phyloP scores from a whole-genome alignment of 2,888 invertebrate genomes.

The Dione juno region DNA sequence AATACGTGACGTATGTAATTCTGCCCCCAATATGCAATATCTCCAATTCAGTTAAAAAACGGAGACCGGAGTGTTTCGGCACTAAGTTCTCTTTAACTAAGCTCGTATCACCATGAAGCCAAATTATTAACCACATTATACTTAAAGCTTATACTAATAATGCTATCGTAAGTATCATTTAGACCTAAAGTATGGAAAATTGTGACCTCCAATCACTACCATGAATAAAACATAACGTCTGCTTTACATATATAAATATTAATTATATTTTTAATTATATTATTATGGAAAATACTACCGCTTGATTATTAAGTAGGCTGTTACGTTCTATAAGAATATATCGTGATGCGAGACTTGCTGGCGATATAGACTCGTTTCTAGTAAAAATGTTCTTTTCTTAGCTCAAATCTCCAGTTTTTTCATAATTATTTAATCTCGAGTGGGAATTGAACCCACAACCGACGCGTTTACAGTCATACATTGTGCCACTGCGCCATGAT shows the following conservation, averaged over 20 bases:
- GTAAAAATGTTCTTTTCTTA: no score
- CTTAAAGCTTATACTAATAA: neutral
- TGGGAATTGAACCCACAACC: no score
- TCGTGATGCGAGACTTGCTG: neutral
- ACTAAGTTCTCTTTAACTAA: neutral
- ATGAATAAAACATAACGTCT: slow-evolving; percentile 18
- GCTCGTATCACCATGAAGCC: no score
- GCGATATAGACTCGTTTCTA: neutral
- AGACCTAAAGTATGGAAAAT: slow-evolving; percentile 8
- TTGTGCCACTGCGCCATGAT: no score
- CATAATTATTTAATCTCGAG: no score
- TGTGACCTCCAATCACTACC: slow-evolving; percentile 7
- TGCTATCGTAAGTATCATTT: neutral
- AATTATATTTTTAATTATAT: slow-evolving; percentile 24
- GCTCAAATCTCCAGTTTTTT: no score
- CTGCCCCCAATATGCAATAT: no score
- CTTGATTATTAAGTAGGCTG: slow-evolving; percentile 7
- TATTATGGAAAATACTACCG: slow-evolving; percentile 19
- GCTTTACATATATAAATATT: slow-evolving; percentile 21
- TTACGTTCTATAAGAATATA: neutral
- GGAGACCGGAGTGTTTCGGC: no score
- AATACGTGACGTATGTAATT: no score
- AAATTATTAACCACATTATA: no score
- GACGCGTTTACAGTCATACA: no score
- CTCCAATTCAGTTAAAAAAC: no score